Conservation (phyloP, 2,888 invertebrate genomes). For the Halictus ligatus region DNA sequence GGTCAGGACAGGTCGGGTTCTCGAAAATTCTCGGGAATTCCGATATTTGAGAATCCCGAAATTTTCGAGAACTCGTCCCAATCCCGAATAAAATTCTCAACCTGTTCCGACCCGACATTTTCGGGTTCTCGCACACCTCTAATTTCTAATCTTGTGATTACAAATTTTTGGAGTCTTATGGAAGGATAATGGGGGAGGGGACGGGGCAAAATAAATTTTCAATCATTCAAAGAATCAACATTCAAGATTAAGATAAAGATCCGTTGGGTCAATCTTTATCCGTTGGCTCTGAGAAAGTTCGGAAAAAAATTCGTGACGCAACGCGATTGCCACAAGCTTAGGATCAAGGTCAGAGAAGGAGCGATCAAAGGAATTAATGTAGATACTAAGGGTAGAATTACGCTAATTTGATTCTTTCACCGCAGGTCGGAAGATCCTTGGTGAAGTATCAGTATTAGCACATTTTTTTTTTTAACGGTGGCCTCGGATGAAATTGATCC, state of each 20-base stretch:
- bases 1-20: too few species aligned
- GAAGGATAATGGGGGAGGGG: too few species aligned
- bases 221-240: background rate
- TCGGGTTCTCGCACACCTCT: too few species aligned
- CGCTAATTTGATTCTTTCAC: slow-evolving; percentile 42
- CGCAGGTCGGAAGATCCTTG: slow-evolving; percentile 37
- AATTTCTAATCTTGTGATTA: too few species aligned
- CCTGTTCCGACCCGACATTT: too few species aligned
- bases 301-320: background rate
- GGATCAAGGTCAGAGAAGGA: slow-evolving; percentile 25
- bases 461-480: background rate
- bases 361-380: slow-evolving; percentile 30
- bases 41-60: too few species aligned
- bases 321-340: background rate
- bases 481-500: background rate
- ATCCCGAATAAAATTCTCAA: too few species aligned
- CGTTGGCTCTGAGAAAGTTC: background rate
- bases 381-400: slow-evolving; percentile 41
- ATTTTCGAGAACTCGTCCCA: too few species aligned
- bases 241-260: background rate
- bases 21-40: too few species aligned
- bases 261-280: background rate
- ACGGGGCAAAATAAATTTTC: background rate
- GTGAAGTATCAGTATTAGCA: slow-evolving; percentile 25
- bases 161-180: too few species aligned